These are phyloP conservation scores for Oikopleura vanhoeffeni DNA, from an alignment of 23 tunicate species.

Conservation along the genomic window DNA sequence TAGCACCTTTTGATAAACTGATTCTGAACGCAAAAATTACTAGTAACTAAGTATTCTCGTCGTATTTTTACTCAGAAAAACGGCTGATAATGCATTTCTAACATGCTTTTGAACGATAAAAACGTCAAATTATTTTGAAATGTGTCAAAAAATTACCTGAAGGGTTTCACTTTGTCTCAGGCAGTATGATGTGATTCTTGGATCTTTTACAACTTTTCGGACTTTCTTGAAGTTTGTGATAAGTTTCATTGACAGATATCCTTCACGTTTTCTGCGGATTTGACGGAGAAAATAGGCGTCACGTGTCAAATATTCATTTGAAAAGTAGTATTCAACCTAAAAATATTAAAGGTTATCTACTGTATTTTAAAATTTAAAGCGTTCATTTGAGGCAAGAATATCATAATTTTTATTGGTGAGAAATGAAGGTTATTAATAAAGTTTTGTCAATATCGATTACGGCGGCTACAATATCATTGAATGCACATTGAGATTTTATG, in stretches of 20 bases:
- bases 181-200: constrained; percentile 24
- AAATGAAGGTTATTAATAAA: no score
- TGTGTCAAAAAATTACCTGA: constrained; percentile 4
- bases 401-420: no score
- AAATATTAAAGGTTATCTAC: no score
- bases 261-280: constrained; percentile 8
- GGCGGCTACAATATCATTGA: no score
- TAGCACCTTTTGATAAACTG: no score
- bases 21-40: no score
- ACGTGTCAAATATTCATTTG: constrained; percentile 6
- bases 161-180: constrained; percentile 18
- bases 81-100: neutral
- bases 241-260: constrained; percentile 1
- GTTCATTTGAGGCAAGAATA: no score
- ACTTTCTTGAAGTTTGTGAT: constrained; percentile 14
- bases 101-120: no score
- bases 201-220: constrained; percentile 23
- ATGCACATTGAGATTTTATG: no score
- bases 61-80: neutral
- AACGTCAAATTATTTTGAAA: neutral
- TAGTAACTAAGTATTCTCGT: no score
- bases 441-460: no score
- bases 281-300: constrained; percentile 7
- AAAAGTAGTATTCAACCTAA: constrained; percentile 6
- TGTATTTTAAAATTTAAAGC: no score